Evolutionary conservation across 1,140 invertebrate species (phyloP).

Genomic region (Sarcophaga bullata): DNA sequence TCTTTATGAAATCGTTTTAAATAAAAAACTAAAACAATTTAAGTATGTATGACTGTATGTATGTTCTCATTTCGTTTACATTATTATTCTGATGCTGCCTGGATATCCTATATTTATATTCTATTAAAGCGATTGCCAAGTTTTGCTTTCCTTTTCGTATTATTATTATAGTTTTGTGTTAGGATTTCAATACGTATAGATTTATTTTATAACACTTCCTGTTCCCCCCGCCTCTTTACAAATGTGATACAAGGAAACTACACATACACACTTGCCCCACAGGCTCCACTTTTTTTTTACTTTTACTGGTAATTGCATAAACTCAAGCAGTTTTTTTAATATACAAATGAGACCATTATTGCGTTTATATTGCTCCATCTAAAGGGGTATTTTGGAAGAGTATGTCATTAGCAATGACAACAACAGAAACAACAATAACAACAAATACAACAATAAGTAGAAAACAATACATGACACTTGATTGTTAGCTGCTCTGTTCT

Average conservation of each 20-base stretch:
- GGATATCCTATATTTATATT: not conserved
- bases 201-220: not conserved
- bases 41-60: too few relatives aligned
- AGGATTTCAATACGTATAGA: too few relatives aligned
- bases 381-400: not conserved
- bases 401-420: too few relatives aligned
- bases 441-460: not conserved
- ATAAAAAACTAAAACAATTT: too few relatives aligned
- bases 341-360: constrained; percentile 18
- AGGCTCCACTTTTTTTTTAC: too few relatives aligned
- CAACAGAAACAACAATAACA: too few relatives aligned
- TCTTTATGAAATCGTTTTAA: too few relatives aligned
- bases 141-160: not conserved
- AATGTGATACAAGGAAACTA: not conserved
- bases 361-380: constrained; percentile 12
- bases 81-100: too few relatives aligned
- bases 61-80: too few relatives aligned
- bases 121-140: constrained; percentile 8
- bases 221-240: not conserved
- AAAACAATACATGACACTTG: constrained; percentile 8
- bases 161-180: too few relatives aligned
- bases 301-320: not conserved
- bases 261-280: not conserved
- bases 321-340: not conserved
- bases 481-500: constrained; percentile 8